These are phyloP conservation scores for Spheniscus humboldti DNA, from an alignment of 2,797 vertebrate genomes.

Conservation along the genomic window DNA sequence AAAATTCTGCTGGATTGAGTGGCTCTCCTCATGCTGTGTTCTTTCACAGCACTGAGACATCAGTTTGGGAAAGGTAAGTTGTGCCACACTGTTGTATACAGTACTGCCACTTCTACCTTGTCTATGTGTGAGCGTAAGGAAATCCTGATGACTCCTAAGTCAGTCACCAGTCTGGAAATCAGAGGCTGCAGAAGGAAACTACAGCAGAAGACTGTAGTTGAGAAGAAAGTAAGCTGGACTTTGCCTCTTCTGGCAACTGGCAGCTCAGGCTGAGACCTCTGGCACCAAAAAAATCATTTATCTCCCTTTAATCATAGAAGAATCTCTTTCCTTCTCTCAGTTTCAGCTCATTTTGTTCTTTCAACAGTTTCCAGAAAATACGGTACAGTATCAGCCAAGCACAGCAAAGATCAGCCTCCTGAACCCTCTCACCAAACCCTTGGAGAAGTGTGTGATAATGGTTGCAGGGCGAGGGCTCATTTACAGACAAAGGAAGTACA, in stretches of 20 bases:
- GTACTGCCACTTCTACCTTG: not conserved
- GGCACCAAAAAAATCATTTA: not conserved
- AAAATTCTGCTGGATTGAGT: not conserved
- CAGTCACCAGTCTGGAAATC: not conserved
- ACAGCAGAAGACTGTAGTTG: not conserved
- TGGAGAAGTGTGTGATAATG: slow-evolving; percentile 72
- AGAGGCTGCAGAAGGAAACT: not conserved
- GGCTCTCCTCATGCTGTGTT: not conserved
- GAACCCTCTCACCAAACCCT: slow-evolving; percentile 66
- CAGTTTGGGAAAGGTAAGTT: not conserved
- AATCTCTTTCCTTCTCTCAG: not conserved
- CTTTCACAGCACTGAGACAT: not conserved
- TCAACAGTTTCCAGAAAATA: slow-evolving; percentile 64
- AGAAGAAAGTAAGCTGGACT: not conserved
- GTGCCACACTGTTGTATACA: not conserved
- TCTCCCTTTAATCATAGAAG: not conserved
- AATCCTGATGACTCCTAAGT: not conserved
- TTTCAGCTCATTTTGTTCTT: slow-evolving; percentile 5
- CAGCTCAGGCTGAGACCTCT: not conserved
- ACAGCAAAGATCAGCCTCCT: slow-evolving; percentile 63
- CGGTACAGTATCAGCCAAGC: slow-evolving; percentile 52
- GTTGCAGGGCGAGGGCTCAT: slow-evolving; percentile 77
- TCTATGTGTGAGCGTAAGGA: not conserved
- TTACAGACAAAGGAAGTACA: slow-evolving; percentile 60
- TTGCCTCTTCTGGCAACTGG: not conserved